Conservation (phyloP, 2,113 vertebrate genomes). For the Calypte anna region DNA sequence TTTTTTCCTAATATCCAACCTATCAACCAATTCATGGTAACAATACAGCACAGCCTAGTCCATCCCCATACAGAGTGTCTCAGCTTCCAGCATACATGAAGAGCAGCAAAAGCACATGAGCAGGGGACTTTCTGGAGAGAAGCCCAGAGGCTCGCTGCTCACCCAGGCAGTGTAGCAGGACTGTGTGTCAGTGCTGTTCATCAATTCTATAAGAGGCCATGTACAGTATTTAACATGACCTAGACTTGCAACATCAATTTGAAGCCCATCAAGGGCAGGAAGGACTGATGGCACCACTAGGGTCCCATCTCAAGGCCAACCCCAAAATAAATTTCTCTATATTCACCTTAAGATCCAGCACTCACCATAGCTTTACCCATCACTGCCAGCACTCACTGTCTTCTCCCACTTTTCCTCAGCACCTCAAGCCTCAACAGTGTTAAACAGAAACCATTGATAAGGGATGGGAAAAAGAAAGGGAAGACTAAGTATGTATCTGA, state of each 20-base stretch:
- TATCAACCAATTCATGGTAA: neutral
- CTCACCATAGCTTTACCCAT: neutral
- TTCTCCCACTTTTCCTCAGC: neutral
- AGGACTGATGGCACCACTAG: neutral
- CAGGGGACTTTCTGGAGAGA: neutral
- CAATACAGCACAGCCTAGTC: neutral
- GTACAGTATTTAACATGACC: no score
- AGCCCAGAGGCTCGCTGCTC: neutral
- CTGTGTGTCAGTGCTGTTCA: neutral
- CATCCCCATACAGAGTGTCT: neutral
- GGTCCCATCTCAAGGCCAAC: neutral
- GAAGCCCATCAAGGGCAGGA: neutral
- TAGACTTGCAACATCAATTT: neutral
- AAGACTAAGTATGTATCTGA: neutral
- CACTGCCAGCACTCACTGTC: neutral
- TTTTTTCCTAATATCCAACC: no score
- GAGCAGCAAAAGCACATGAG: neutral
- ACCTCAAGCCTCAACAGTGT: neutral
- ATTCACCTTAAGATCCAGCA: neutral
- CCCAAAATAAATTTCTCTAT: neutral
- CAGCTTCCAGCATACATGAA: no score
- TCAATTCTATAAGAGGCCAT: fast-evolving
- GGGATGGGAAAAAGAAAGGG: neutral
- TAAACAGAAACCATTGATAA: neutral
- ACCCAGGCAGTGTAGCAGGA: neutral